Evolutionary conservation across 1,140 invertebrate genomes (phyloP).

Genomic region (Zaprionus gabonicus): DNA sequence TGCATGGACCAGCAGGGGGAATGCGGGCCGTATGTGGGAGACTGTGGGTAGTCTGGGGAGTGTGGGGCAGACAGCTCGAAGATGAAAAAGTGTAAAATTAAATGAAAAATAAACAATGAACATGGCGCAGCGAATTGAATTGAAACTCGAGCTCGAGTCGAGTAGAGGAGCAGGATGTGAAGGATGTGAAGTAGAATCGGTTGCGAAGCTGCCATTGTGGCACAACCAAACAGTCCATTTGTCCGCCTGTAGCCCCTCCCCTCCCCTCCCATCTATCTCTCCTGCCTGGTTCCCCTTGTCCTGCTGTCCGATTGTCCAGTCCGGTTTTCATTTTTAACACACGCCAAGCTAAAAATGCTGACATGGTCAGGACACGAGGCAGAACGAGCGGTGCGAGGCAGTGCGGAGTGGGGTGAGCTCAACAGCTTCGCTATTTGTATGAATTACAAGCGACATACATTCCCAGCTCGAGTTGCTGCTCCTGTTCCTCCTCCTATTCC

Average conservation of each 20-base stretch:
- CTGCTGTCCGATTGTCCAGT: slow-evolving; percentile 55
- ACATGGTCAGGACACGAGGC: slow-evolving; percentile 60
- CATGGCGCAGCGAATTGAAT: slow-evolving; percentile 77
- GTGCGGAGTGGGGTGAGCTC: slow-evolving; percentile 1
- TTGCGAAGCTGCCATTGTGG: slow-evolving; percentile 43
- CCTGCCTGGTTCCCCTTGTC: too few relatives aligned
- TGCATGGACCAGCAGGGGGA: too few relatives aligned
- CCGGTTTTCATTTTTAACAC: slow-evolving; percentile 73
- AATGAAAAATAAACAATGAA: slow-evolving; percentile 83
- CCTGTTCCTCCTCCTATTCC: not conserved
- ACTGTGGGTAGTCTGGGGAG: not conserved
- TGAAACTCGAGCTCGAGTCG: slow-evolving; percentile 57
- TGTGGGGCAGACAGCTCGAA: slow-evolving; percentile 23
- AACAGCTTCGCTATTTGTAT: slow-evolving; percentile 60
- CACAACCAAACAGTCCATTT: slow-evolving; percentile 23
- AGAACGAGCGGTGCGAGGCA: not conserved
- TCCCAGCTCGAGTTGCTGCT: slow-evolving; percentile 32
- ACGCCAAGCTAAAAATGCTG: slow-evolving; percentile 71
- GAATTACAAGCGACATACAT: slow-evolving; percentile 68
- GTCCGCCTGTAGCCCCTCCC: not conserved
- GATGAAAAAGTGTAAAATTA: slow-evolving; percentile 78
- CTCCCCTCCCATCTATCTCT: not conserved
- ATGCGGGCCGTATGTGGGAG: not conserved
- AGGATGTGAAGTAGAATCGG: not conserved
- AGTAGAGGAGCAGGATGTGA: slow-evolving; percentile 5